phyloP scores from a whole-genome alignment of 2,888 invertebrate species.

The Polymixis lichenea region DNA sequence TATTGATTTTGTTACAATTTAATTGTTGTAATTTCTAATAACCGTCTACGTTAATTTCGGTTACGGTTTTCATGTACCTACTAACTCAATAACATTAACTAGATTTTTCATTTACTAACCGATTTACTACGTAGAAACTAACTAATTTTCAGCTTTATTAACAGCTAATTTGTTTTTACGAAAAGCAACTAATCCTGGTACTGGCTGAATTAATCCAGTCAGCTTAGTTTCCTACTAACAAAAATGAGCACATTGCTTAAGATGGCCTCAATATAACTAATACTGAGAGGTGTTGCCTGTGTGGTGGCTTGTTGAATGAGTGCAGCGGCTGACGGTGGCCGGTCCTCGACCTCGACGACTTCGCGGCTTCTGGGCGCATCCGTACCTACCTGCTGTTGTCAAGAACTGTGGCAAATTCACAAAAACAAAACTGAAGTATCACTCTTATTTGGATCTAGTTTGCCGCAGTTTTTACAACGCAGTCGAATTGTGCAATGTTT shows the following conservation, averaged over 20 bases:
- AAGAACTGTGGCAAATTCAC: slow-evolving; percentile 41
- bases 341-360: slow-evolving; percentile 70
- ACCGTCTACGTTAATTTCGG: slow-evolving; percentile 23
- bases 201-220: slow-evolving; percentile 19
- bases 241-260: slow-evolving; percentile 42
- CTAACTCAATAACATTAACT: slow-evolving; percentile 47
- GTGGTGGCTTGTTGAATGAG: slow-evolving; percentile 60
- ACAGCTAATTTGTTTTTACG: slow-evolving; percentile 35
- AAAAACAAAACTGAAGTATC: slow-evolving; percentile 13
- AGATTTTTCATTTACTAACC: slow-evolving; percentile 60
- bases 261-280: slow-evolving; percentile 45
- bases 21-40: slow-evolving; percentile 29
- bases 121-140: slow-evolving; percentile 31
- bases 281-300: slow-evolving; percentile 37
- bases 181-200: slow-evolving; percentile 44
- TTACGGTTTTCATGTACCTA: slow-evolving; percentile 43
- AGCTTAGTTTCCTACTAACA: slow-evolving; percentile 41
- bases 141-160: slow-evolving; percentile 49
- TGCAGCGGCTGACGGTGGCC: slow-evolving; percentile 83
- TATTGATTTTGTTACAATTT: slow-evolving; percentile 43
- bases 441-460: slow-evolving; percentile 11
- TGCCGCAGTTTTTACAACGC: slow-evolving; percentile 54
- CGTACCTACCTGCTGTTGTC: slow-evolving; percentile 77
- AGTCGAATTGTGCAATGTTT: slow-evolving; percentile 51
- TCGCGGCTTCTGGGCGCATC: slow-evolving; percentile 84